phyloP scores from a whole-genome alignment of 2,113 vertebrate species.

The Cinclus mexicanus region DNA sequence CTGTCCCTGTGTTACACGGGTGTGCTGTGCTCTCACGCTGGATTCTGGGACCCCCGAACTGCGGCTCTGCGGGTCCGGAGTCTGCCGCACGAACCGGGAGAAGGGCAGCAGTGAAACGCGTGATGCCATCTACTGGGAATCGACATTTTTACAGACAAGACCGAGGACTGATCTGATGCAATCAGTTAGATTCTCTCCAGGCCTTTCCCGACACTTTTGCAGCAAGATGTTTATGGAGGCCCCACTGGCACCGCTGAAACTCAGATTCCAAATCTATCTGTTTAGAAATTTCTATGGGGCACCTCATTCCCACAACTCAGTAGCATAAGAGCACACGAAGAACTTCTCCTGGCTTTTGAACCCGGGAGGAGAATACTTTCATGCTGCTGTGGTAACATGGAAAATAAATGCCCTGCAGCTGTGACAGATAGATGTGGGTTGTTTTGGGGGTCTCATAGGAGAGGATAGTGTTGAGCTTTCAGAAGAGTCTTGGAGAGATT shows the following conservation, averaged over 20 bases:
- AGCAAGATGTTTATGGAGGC: background rate
- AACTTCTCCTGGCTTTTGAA: background rate
- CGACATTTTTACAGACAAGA: background rate
- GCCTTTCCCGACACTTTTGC: background rate
- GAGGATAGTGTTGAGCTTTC: background rate
- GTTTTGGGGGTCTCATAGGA: background rate
- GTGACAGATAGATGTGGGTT: background rate
- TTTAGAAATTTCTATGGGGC: background rate
- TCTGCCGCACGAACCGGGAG: no score
- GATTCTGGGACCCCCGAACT: background rate
- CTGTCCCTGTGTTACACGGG: no score
- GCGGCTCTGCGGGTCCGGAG: background rate
- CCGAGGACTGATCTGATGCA: background rate
- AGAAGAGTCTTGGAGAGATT: background rate
- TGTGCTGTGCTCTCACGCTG: background rate
- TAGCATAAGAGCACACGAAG: background rate
- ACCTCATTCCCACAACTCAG: background rate
- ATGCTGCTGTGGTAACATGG: background rate
- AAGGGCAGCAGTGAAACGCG: background rate
- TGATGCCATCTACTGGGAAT: constrained; percentile 26
- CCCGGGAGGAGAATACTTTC: background rate
- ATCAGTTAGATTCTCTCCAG: background rate
- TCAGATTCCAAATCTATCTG: background rate
- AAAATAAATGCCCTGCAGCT: background rate
- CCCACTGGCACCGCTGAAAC: background rate